phyloP scores from a whole-genome alignment of 64 coral and sea anemone species.

The Pocillopora verrucosa region DNA sequence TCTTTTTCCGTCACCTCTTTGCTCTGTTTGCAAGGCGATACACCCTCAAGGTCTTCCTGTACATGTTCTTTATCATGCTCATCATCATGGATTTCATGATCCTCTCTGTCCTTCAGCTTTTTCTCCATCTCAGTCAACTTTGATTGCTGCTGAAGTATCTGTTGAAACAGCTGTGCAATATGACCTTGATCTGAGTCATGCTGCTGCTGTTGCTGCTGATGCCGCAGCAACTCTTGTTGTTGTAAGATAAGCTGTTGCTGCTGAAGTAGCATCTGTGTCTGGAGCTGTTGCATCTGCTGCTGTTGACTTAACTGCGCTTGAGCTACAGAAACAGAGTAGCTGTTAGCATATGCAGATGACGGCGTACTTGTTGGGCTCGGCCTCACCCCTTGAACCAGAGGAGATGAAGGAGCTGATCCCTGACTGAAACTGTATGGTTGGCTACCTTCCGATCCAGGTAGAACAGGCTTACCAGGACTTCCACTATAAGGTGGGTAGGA shows the following conservation, averaged over 20 bases:
- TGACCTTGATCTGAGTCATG: constrained; percentile 62
- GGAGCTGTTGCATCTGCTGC: constrained; percentile 53
- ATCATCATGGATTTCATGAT: constrained; percentile 27
- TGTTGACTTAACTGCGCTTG: constrained; percentile 59
- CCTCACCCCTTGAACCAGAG: constrained; percentile 42
- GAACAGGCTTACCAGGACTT: background rate
- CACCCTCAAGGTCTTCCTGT: background rate
- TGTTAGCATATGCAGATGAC: constrained; percentile 52
- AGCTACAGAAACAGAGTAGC: constrained; percentile 60
- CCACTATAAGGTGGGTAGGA: constrained; percentile 2
- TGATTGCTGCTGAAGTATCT: constrained; percentile 49
- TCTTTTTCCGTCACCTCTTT: background rate
- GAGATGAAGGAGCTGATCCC: background rate
- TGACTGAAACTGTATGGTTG: constrained; percentile 16
- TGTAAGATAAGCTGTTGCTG: constrained; percentile 60
- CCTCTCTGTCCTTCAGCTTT: constrained; percentile 41
- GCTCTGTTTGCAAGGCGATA: background rate
- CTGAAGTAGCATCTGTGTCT: constrained; percentile 56
- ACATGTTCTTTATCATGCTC: background rate
- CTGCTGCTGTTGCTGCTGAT: constrained; percentile 54
- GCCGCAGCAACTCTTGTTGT: constrained; percentile 55
- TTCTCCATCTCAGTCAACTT: constrained; percentile 49
- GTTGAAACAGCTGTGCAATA: constrained; percentile 41
- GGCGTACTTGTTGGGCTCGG: constrained; percentile 8
- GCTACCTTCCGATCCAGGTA: background rate